Evolutionary conservation across 2,888 invertebrate genomes (phyloP), one percentile per base, ranked within the genome.

Genomic region (Drosophila prostipennis): DNA sequence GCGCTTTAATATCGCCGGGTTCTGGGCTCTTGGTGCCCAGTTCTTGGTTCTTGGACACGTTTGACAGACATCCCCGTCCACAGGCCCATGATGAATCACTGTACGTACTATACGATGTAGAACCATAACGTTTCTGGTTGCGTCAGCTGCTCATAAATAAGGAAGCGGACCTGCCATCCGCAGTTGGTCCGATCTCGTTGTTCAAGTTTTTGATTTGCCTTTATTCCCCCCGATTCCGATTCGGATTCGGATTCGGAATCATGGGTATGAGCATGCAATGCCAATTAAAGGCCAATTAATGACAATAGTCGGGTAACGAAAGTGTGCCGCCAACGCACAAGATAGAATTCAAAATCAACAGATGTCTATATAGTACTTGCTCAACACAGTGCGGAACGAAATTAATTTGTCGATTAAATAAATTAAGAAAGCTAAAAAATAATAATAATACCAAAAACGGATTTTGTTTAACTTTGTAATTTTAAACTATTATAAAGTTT

Each of bases 261-360:
- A 45, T 72, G 48, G 58, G 52, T 23, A 34, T 16, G 45, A 32
- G 19, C 37, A 32, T 51, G 64, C 70, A 55, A 58, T 63, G 67
- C 55, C 75, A 76, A 71, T 75, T 71, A 76, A 67, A 75, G 76
- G 42, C 61, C 75, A 75, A 76, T 75, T 75, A 76, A 73, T 73
- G 54, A 72, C 68, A 45, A 67, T 53, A 67, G 64, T 46, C 45
- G 14, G 46, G 45, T 16, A 26, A 45, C 36, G 39, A 88, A 88
- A 87, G 84, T 84, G 84, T 88, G 84, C 84, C 88, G 80, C 76
- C 81, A 77, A 81, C 77, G 65, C 59, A 76, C 11, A 52, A 48
- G 54, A 45, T 40, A 70, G 34, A 46, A 57, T 34, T 32, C 14
- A 56, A 34, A 69, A 13, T 26, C 10, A 34, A 26, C 36, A 23